Percentiles rank a stretch among this genome's conserved stretches.
phyloP scores from a whole-genome alignment of 2,888 invertebrate genomes.

The Drosophila fulvimacula region DNA sequence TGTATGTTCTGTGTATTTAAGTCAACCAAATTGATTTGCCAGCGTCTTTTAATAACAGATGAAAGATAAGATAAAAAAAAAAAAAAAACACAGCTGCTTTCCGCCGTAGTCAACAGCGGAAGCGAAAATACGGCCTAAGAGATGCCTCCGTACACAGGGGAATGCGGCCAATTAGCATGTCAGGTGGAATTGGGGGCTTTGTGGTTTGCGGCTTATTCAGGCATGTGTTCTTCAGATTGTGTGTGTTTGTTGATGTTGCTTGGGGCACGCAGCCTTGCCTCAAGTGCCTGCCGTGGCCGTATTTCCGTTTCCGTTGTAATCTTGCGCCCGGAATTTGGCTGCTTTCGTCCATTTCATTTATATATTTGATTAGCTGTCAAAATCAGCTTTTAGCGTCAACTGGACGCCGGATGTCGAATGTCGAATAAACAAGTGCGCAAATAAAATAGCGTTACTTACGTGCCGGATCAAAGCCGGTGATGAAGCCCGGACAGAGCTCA shows the following conservation, averaged over 20 bases:
- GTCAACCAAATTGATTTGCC: constrained; percentile 68
- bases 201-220: constrained; percentile 54
- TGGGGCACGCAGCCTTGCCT: background rate
- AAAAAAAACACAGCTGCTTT: constrained; percentile 23
- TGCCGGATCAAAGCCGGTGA: constrained; percentile 90
- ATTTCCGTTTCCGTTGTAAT: constrained; percentile 54
- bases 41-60: constrained; percentile 29
- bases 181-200: constrained; percentile 16
- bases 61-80: constrained; percentile 6
- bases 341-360: constrained; percentile 29
- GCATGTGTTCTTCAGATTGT: constrained; percentile 15
- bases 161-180: constrained; percentile 56
- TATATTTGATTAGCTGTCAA: constrained; percentile 48
- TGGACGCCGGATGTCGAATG: constrained; percentile 40
- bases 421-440: constrained; percentile 41
- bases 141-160: constrained; percentile 16
- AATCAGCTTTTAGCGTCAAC: constrained; percentile 40
- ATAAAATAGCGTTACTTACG: constrained; percentile 86
- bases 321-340: constrained; percentile 39
- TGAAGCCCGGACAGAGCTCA: constrained; percentile 90
- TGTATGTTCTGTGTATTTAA: constrained; percentile 21
- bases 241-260: constrained; percentile 2
- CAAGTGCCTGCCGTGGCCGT: constrained; percentile 5
- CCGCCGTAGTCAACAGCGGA: constrained; percentile 11
- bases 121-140: constrained; percentile 21